Percentiles rank a stretch among this genome's conserved stretches.
Conservation (phyloP, 2,113 vertebrate species). For the Channa argus region DNA sequence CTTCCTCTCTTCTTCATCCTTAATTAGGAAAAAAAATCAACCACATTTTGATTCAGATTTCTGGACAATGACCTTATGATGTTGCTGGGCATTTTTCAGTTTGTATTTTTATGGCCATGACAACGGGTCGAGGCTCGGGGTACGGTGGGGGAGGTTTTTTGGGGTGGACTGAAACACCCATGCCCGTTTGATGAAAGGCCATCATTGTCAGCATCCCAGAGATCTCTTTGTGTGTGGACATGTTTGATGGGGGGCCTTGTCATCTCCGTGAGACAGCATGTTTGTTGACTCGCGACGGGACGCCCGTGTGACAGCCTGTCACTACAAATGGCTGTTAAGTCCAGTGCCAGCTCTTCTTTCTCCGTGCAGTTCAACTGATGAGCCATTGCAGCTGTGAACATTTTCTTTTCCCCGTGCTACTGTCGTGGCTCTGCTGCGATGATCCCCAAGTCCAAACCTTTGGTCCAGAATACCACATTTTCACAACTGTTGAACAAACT, state of each 20-base stretch:
- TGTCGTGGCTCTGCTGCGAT: neutral
- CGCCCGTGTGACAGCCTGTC: conserved; percentile 57
- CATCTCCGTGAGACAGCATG: conserved; percentile 73
- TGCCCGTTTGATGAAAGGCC: conserved; percentile 74
- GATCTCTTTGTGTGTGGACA: conserved; percentile 75
- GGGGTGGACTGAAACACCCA: conserved; percentile 63
- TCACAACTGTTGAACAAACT: neutral
- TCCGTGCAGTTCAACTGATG: conserved; percentile 26
- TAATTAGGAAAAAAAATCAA: conserved; percentile 55
- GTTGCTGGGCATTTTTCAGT: conserved; percentile 59
- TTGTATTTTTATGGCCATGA: conserved; percentile 75
- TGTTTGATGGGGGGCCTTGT: conserved; percentile 75
- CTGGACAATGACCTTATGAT: conserved; percentile 48
- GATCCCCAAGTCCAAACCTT: neutral
- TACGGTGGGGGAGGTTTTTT: conserved; percentile 36
- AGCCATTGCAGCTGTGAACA: conserved; percentile 1
- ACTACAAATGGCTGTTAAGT: conserved; percentile 58
- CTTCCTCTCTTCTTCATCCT: conserved; percentile 20
- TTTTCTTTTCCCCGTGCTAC: conserved; percentile 15
- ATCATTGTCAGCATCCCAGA: conserved; percentile 79
- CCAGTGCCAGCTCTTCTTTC: conserved; percentile 61
- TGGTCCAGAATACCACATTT: neutral
- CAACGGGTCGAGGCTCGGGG: conserved; percentile 61
- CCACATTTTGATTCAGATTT: conserved; percentile 48
- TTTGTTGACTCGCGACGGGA: conserved; percentile 75